Evolutionary conservation across 2,113 vertebrate species (phyloP).

Genomic region (Proterorhinus semilunaris): DNA sequence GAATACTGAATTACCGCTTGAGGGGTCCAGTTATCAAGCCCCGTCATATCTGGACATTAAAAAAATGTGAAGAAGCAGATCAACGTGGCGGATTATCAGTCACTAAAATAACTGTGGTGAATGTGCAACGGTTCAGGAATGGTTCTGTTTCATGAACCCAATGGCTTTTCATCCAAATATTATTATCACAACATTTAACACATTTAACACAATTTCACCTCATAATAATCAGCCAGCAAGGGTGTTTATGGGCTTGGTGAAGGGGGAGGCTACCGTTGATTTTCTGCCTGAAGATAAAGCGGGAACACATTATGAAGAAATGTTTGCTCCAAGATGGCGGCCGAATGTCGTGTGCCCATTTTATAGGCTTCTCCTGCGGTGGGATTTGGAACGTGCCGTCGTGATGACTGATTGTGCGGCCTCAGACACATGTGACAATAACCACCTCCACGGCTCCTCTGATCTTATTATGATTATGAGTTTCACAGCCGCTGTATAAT

Average conservation of each 20-base stretch:
- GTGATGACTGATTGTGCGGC: slow-evolving; percentile 55
- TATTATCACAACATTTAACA: too few relatives aligned
- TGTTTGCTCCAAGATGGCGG: slow-evolving; percentile 57
- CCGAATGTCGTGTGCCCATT: slow-evolving; percentile 55
- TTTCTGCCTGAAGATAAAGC: slow-evolving; percentile 16
- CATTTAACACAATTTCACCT: too few relatives aligned
- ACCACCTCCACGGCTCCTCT: slow-evolving; percentile 38
- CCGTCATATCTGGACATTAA: neutral
- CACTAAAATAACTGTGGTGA: slow-evolving; percentile 4
- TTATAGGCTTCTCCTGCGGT: slow-evolving; percentile 47
- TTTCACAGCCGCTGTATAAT: slow-evolving; percentile 38
- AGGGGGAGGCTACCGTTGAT: slow-evolving; percentile 24
- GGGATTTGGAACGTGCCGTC: slow-evolving; percentile 43
- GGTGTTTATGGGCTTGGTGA: too few relatives aligned
- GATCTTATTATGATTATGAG: slow-evolving; percentile 58
- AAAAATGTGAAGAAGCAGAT: neutral
- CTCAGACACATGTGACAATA: slow-evolving; percentile 60
- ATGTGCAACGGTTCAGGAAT: too few relatives aligned
- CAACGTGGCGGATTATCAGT: slow-evolving; percentile 18
- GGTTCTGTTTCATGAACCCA: too few relatives aligned
- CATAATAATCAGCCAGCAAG: too few relatives aligned
- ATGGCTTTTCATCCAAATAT: too few relatives aligned
- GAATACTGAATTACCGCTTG: slow-evolving; percentile 49
- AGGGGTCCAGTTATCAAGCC: slow-evolving; percentile 45
- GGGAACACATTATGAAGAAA: slow-evolving; percentile 37